Evolutionary conservation across 2,888 invertebrate genomes (phyloP).

Genomic region (Agapetus fuscipes): DNA sequence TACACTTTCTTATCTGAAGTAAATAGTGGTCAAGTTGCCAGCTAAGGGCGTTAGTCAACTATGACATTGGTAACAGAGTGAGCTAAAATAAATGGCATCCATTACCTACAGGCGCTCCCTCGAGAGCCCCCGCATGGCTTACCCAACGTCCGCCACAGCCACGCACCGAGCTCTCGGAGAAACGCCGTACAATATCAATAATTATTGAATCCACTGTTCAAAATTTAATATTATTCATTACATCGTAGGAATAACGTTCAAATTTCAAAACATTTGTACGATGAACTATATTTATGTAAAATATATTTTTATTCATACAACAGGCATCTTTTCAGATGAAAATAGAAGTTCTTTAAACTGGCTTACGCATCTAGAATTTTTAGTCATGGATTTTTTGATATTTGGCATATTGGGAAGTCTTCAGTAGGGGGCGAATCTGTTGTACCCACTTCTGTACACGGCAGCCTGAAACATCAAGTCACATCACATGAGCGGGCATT

Average conservation of each 20-base stretch:
- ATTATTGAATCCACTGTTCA: too few species aligned
- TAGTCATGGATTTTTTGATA: slow-evolving; percentile 22
- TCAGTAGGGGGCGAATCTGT: slow-evolving; percentile 90
- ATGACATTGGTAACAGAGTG: slow-evolving; percentile 14
- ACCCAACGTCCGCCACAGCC: too few species aligned
- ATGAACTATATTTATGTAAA: slow-evolving; percentile 19
- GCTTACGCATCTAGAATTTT: slow-evolving; percentile 21
- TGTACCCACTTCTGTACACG: slow-evolving; percentile 89
- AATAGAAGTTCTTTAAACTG: slow-evolving; percentile 22
- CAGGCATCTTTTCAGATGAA: slow-evolving; percentile 22
- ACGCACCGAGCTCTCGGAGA: too few species aligned
- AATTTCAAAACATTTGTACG: slow-evolving; percentile 21
- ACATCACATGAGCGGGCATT: too few species aligned
- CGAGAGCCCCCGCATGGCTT: too few species aligned
- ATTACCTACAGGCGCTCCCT: too few species aligned
- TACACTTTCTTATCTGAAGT: slow-evolving; percentile 13
- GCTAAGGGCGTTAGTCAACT: slow-evolving; percentile 1
- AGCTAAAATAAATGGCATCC: too few species aligned
- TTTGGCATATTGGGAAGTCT: slow-evolving; percentile 24
- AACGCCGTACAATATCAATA: too few species aligned
- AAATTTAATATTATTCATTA: too few species aligned
- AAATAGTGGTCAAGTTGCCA: slow-evolving; percentile 16
- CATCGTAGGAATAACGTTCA: slow-evolving; percentile 10
- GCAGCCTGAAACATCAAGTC: slow-evolving; percentile 59
- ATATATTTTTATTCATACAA: slow-evolving; percentile 21